Evolutionary conservation across 2,888 invertebrate genomes (phyloP).

Genomic region (Sphaeridia pumilis): DNA sequence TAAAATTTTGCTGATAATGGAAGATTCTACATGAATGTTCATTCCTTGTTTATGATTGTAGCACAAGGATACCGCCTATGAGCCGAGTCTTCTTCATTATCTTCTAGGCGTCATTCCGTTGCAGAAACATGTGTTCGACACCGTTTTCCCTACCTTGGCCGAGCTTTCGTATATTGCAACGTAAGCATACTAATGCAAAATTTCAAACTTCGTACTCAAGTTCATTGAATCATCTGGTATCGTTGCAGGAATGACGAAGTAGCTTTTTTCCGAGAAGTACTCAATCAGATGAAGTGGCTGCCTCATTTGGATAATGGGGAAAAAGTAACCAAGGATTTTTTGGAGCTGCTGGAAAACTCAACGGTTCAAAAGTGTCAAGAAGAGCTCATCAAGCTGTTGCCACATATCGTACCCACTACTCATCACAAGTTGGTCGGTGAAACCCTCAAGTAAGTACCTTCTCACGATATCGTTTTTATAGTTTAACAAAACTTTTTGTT

Average conservation of each 20-base stretch:
- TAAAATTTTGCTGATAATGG: background rate
- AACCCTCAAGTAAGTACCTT: background rate
- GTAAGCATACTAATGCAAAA: slow-evolving; percentile 1
- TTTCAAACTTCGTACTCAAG: background rate
- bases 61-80: slow-evolving; percentile 5
- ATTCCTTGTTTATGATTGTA: background rate
- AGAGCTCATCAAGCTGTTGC: slow-evolving; percentile 10
- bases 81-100: slow-evolving; percentile 9
- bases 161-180: slow-evolving; percentile 4
- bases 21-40: background rate
- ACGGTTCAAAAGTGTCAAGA: slow-evolving; percentile 2
- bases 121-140: slow-evolving; percentile 3
- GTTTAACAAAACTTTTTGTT: background rate
- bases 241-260: slow-evolving; percentile 6
- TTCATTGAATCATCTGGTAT: background rate
- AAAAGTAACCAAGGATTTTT: slow-evolving; percentile 3
- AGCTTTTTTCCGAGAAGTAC: background rate
- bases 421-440: slow-evolving; percentile 4
- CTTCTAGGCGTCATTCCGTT: slow-evolving; percentile 8
- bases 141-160: slow-evolving; percentile 6
- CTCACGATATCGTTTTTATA: background rate
- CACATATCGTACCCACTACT: slow-evolving; percentile 7
- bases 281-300: slow-evolving; percentile 14
- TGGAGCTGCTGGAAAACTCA: slow-evolving; percentile 8
- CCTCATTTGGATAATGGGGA: slow-evolving; percentile 7